Evolutionary conservation across 2,113 vertebrate genomes (phyloP).

Genomic region (Hippocampus comes): DNA sequence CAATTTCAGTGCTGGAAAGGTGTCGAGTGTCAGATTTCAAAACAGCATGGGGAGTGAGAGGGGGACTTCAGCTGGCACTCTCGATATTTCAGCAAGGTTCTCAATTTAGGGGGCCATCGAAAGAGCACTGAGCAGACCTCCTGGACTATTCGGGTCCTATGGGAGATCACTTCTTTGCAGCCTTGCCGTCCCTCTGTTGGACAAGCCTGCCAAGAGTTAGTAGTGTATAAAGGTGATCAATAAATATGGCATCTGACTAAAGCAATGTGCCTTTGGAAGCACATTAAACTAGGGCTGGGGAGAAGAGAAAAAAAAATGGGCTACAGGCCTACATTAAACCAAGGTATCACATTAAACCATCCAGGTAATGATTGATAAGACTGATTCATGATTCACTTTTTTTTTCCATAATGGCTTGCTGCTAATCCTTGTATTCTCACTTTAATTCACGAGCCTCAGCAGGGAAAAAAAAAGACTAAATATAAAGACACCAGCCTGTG

Average conservation of each 20-base stretch:
- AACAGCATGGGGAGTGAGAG: constrained; percentile 15
- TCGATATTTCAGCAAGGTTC: constrained; percentile 53
- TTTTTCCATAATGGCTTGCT: constrained; percentile 48
- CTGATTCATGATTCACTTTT: constrained; percentile 30
- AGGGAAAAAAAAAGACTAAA: constrained; percentile 51
- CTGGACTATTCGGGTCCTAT: constrained; percentile 19
- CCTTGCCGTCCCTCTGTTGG: constrained; percentile 20
- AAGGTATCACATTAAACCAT: constrained; percentile 31
- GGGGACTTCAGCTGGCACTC: constrained; percentile 39
- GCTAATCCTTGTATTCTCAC: constrained; percentile 56
- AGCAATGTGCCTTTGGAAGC: constrained; percentile 64
- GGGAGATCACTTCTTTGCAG: constrained; percentile 17
- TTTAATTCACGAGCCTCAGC: constrained; percentile 52
- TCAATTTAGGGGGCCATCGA: constrained; percentile 34
- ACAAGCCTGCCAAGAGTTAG: constrained; percentile 49
- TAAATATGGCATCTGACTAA: constrained; percentile 77
- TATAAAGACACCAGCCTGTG: constrained; percentile 31
- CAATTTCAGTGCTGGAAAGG: constrained; percentile 13
- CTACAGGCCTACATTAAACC: too few relatives aligned
- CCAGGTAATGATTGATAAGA: constrained; percentile 56
- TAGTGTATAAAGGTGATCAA: constrained; percentile 70
- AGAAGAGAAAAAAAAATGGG: too few relatives aligned
- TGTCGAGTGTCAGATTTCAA: constrained; percentile 13
- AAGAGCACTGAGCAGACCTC: constrained; percentile 40
- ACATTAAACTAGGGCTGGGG: constrained; percentile 49